phyloP scores from a whole-genome alignment of 1,140 invertebrate genomes.

The Calliopsis andreniformis region DNA sequence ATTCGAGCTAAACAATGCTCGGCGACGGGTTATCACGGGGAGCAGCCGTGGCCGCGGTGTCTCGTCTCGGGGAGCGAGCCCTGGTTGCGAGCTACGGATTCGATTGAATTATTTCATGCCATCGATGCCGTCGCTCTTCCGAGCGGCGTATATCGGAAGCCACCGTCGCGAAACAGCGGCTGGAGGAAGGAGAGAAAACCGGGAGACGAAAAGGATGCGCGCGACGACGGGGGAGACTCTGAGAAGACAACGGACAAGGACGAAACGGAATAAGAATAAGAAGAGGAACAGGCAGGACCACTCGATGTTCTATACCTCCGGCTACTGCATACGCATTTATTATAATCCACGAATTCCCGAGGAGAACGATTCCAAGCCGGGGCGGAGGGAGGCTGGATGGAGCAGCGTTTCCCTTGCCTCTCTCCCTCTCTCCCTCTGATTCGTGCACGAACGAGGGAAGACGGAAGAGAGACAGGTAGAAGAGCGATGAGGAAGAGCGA shows the following conservation, averaged over 20 bases:
- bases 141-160: constrained; percentile 53
- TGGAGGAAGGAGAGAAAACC: constrained; percentile 31
- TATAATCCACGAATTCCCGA: constrained; percentile 73
- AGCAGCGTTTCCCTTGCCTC: constrained; percentile 19
- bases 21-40: constrained; percentile 47
- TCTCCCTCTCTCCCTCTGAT: constrained; percentile 18
- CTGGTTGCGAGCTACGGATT: constrained; percentile 34
- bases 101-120: constrained; percentile 68
- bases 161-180: constrained; percentile 28
- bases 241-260: constrained; percentile 49
- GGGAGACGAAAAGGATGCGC: constrained; percentile 1
- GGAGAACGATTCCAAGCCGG: constrained; percentile 61
- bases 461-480: constrained; percentile 21
- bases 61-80: constrained; percentile 37
- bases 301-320: constrained; percentile 62
- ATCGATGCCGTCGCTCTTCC: constrained; percentile 46
- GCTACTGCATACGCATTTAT: constrained; percentile 76
- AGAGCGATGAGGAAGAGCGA: constrained; percentile 37
- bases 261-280: constrained; percentile 48
- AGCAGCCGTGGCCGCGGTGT: constrained; percentile 9
- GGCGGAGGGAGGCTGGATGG: neutral
- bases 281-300: constrained; percentile 33
- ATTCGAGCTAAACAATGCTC: constrained; percentile 43
- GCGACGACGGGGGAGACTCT: constrained; percentile 23
- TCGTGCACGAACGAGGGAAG: constrained; percentile 7